phyloP scores from a whole-genome alignment of 2,113 vertebrate genomes.

The Choloepus hoffmanni region DNA sequence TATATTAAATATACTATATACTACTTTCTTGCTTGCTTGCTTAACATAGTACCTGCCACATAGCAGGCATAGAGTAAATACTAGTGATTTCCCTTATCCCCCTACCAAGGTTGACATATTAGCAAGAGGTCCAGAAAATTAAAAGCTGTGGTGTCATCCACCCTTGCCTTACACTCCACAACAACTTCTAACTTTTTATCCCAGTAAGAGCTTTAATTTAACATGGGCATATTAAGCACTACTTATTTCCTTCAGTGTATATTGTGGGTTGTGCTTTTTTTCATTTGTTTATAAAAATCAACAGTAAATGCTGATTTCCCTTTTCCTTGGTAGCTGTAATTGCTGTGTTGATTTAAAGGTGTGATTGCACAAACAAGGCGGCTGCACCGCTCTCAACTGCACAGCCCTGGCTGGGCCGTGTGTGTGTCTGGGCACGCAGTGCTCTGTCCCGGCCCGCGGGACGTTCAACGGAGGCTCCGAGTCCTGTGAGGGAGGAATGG shows the following conservation, averaged over 20 bases:
- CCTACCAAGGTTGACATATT: background rate
- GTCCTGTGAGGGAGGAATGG: too few species aligned
- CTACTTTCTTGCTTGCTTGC: background rate
- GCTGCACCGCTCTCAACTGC: fast-evolving
- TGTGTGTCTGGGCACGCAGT: background rate
- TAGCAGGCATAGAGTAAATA: background rate
- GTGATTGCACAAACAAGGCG: background rate
- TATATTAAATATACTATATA: background rate
- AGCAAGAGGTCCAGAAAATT: background rate
- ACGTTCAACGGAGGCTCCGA: too few species aligned
- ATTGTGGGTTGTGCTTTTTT: background rate
- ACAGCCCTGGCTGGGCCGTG: background rate
- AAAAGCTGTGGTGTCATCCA: background rate
- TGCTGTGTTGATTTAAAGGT: background rate
- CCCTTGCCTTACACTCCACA: background rate
- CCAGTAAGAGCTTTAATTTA: background rate
- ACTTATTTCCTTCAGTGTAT: background rate
- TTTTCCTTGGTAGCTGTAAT: background rate
- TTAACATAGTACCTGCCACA: background rate
- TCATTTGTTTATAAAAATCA: constrained; percentile 61
- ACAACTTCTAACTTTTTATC: background rate
- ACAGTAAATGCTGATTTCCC: constrained; percentile 3
- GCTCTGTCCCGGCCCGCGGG: too few species aligned
- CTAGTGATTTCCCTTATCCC: background rate
- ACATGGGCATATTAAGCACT: background rate